Percentiles rank a stretch among this genome's conserved stretches.
Conservation (phyloP, 2,113 vertebrate genomes). For the Aspiorhynchus laticeps region DNA sequence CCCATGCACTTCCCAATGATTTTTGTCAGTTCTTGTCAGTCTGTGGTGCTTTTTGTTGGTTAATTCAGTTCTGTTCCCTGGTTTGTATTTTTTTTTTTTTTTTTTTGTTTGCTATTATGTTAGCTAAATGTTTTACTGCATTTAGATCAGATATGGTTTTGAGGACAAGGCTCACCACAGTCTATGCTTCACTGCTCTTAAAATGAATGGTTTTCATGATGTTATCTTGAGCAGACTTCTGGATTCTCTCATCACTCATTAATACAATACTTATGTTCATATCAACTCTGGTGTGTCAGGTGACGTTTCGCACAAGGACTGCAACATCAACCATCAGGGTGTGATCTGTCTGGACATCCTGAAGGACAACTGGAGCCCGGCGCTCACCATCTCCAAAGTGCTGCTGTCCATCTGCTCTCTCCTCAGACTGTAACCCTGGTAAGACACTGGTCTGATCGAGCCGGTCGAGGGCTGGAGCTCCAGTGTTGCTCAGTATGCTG, state of each 20-base stretch:
- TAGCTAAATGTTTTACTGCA: neutral
- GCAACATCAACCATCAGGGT: constrained; percentile 92
- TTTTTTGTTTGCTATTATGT: neutral
- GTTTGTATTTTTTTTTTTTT: neutral
- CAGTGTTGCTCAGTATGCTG: constrained; percentile 62
- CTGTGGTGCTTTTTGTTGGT: neutral
- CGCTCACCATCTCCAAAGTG: too few relatives aligned
- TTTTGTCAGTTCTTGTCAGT: neutral
- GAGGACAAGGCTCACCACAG: too few relatives aligned
- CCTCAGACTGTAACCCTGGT: constrained; percentile 96
- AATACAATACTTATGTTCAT: neutral
- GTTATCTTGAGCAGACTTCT: neutral
- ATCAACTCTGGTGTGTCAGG: neutral
- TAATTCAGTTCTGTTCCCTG: neutral
- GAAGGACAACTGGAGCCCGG: constrained; percentile 97
- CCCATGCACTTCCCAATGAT: neutral
- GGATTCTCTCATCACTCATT: neutral
- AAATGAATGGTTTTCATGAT: neutral
- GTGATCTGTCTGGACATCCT: constrained; percentile 98
- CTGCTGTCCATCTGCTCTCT: constrained; percentile 97
- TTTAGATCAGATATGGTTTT: neutral
- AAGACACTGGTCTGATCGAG: constrained; percentile 62
- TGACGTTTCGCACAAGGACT: too few relatives aligned
- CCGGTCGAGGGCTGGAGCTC: constrained; percentile 67
- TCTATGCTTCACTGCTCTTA: neutral